Percentiles rank a stretch among this genome's conserved stretches.
phyloP scores from a whole-genome alignment of 2,888 invertebrate genomes.

The Mythimna loreyi region DNA sequence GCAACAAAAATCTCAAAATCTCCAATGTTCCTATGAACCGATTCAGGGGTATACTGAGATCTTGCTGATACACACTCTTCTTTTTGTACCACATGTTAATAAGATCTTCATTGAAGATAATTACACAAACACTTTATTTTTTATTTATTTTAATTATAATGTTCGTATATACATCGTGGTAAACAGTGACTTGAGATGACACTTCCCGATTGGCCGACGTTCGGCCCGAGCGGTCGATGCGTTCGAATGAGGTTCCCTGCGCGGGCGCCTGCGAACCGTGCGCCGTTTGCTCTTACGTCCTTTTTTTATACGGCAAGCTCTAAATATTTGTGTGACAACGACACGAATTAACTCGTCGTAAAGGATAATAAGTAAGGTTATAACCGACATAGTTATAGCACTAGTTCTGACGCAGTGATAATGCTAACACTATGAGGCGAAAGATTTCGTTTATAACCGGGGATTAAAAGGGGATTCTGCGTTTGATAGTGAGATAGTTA shows the following conservation, averaged over 20 bases:
- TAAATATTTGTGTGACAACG: slow-evolving; percentile 87
- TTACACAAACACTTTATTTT: slow-evolving; percentile 51
- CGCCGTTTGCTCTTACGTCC: slow-evolving; percentile 77
- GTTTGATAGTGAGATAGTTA: slow-evolving; percentile 84
- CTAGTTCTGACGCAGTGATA: slow-evolving; percentile 79
- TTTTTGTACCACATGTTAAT: slow-evolving; percentile 76
- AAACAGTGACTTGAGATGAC: slow-evolving; percentile 62
- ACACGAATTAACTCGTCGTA: slow-evolving; percentile 86
- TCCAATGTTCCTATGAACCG: slow-evolving; percentile 71
- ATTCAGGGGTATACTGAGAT: slow-evolving; percentile 67
- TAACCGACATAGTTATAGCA: slow-evolving; percentile 80
- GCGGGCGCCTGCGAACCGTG: slow-evolving; percentile 81
- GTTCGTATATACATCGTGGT: slow-evolving; percentile 49
- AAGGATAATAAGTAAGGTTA: slow-evolving; percentile 90
- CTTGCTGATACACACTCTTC: slow-evolving; percentile 64
- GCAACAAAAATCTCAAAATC: slow-evolving; percentile 70
- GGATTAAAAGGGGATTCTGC: slow-evolving; percentile 86
- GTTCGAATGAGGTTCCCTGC: slow-evolving; percentile 85
- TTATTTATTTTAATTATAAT: slow-evolving; percentile 31
- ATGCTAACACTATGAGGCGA: slow-evolving; percentile 80
- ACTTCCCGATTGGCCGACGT: slow-evolving; percentile 83
- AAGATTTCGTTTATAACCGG: slow-evolving; percentile 87
- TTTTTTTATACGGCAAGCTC: slow-evolving; percentile 87
- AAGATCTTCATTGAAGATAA: slow-evolving; percentile 68
- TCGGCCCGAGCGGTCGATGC: slow-evolving; percentile 81